These are phyloP conservation scores for Heliconius nattereri DNA, from an alignment of 1,140 invertebrate genomes.

Conservation along the genomic window DNA sequence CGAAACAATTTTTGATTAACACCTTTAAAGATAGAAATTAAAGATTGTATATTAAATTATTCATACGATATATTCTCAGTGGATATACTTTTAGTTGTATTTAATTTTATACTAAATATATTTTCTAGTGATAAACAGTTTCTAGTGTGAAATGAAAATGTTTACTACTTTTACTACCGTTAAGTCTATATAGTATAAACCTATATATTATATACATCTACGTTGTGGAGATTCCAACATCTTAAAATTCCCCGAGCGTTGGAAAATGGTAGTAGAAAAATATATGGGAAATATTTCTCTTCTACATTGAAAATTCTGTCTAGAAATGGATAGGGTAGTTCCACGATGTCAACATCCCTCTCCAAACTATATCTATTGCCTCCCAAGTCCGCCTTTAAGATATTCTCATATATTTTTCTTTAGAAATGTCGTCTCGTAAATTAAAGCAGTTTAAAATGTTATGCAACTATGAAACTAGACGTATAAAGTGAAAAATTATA, in stretches of 20 bases:
- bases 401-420: slow-evolving; percentile 12
- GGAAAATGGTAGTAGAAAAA: slow-evolving; percentile 7
- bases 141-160: background rate
- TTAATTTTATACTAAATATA: background rate
- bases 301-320: slow-evolving; percentile 12
- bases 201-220: background rate
- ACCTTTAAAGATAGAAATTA: background rate
- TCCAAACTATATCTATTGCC: slow-evolving; percentile 12
- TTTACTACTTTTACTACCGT: background rate
- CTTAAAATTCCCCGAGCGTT: background rate
- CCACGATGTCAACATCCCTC: slow-evolving; percentile 4
- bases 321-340: slow-evolving; percentile 8
- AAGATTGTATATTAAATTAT: too few relatives aligned
- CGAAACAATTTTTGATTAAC: background rate
- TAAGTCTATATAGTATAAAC: too few relatives aligned
- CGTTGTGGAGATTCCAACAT: background rate
- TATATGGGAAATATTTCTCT: slow-evolving; percentile 12
- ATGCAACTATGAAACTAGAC: background rate
- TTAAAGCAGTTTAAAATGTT: slow-evolving; percentile 1
- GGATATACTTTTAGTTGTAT: too few relatives aligned
- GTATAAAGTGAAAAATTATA: background rate
- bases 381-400: slow-evolving; percentile 3
- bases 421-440: slow-evolving; percentile 13
- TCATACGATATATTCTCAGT: too few relatives aligned
- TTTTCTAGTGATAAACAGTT: background rate